Base-by-base conservation (phyloP, 2,113 vertebrate species). In the Marmota flaviventris region DNA sequence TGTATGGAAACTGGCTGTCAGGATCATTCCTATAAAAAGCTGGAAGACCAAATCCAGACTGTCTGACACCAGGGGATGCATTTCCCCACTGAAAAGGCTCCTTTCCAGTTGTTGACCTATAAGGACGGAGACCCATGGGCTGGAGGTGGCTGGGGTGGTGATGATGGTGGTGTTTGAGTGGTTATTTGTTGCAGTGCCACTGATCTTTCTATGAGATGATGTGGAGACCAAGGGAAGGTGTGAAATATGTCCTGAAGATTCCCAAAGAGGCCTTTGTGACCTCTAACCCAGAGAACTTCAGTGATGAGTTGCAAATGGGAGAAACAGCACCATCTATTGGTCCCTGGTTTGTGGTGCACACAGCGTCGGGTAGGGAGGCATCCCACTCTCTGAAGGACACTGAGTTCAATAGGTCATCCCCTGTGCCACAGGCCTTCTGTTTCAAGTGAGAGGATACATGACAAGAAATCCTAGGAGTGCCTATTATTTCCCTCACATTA, bases 321-420 rank as follows among this genome's bases (percentile, higher is more conserved):
- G 91, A 88, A 97, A 91, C 70, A 87, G 93, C 65, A 10, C 96
- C 94, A 96, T 81, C 94, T 96, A 20, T 32, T 87, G 92, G 87
- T 45, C 14, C 0, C 61, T 85, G 67, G 65, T 9, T 90, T 16
- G 32, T 2, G 91, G 63, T 34, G 45, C 70, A 84, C 37, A 22
- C 20, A 34, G 76, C 24, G 2, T 39, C 24, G 34, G 1, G 17
- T 1, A 22, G 34, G 24, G 18, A 29, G 42, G 58, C 22, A 13
- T 53, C 29, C 67, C 8, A 9, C 13, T 24, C 53, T 69, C 22
- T 32, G 1, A 48, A 42, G 53, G 34, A 7, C 39, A 37, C 0
- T 72, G 70, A 2, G 7, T 39, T 34, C 25, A 88, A 1, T 27
- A 73, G 89, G n/a, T 82, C 39, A 76, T 48, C 37, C 34, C 6